phyloP scores from a whole-genome alignment of 2,888 invertebrate species.

The Gryllus longicercus region DNA sequence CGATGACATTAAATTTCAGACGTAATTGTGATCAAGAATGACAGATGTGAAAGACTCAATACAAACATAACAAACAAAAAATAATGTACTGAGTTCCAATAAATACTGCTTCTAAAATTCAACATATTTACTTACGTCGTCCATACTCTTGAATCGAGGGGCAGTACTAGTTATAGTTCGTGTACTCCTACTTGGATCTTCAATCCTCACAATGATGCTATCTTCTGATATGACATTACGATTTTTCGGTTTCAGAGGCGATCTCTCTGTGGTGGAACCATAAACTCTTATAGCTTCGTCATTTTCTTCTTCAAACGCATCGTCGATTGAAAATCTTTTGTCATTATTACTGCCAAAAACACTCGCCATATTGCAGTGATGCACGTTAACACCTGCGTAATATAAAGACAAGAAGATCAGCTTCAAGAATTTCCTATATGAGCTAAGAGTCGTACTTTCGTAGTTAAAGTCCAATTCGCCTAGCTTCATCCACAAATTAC shows the following conservation, averaged over 20 bases:
- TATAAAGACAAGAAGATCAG: no score
- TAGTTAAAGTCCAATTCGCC: no score
- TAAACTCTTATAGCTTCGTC: slow-evolving; percentile 80
- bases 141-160: slow-evolving; percentile 39
- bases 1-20: no score
- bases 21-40: no score
- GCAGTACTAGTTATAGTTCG: slow-evolving; percentile 35
- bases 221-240: slow-evolving; percentile 52
- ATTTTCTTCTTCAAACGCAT: slow-evolving; percentile 81
- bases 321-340: slow-evolving; percentile 68
- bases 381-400: no score
- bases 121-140: slow-evolving; percentile 43
- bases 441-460: no score
- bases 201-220: slow-evolving; percentile 52
- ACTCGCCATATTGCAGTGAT: slow-evolving; percentile 32
- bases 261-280: slow-evolving; percentile 70
- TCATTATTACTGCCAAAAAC: slow-evolving; percentile 33
- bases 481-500: no score
- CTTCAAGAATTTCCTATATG: no score
- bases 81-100: no score
- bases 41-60: no score
- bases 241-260: slow-evolving; percentile 60
- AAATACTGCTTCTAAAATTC: no score
- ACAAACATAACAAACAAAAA: no score
- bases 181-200: slow-evolving; percentile 42